Conservation (phyloP, 2,888 invertebrate species). For the Lobophora halterata region DNA sequence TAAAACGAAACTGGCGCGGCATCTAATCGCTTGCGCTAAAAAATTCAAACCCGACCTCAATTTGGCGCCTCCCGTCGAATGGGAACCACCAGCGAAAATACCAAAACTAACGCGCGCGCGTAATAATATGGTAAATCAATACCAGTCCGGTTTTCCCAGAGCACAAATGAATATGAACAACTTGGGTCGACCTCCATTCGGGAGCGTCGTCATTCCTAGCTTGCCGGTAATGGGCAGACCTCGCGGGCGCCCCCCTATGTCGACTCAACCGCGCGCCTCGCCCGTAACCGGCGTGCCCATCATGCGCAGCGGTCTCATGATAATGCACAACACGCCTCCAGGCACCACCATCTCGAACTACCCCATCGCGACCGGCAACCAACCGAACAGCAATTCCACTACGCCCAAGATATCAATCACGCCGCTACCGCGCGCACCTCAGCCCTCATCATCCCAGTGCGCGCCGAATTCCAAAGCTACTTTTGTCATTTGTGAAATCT, state of each 20-base stretch:
- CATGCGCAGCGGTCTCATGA: conserved; percentile 83
- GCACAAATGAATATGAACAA: conserved; percentile 73
- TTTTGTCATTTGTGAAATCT: conserved; percentile 97
- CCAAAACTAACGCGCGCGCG: conserved; percentile 82
- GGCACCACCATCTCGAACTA: conserved; percentile 69
- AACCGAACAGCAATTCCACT: conserved; percentile 69
- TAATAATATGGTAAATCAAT: conserved; percentile 64
- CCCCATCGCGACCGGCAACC: conserved; percentile 62
- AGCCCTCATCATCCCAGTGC: conserved; percentile 65
- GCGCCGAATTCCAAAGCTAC: conserved; percentile 84
- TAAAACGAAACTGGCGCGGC: conserved; percentile 94
- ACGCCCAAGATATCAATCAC: conserved; percentile 97
- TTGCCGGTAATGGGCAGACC: conserved; percentile 65
- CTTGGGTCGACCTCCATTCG: conserved; percentile 58
- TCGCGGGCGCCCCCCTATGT: conserved; percentile 71
- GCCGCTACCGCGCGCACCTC: conserved; percentile 88
- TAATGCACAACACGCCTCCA: conserved; percentile 82
- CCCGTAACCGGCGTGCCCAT: conserved; percentile 72
- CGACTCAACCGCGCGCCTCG: conserved; percentile 50
- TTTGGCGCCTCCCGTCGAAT: conserved; percentile 92
- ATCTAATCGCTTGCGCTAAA: conserved; percentile 93
- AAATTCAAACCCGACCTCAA: conserved; percentile 95
- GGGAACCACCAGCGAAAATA: conserved; percentile 97
- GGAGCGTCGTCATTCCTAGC: conserved; percentile 47
- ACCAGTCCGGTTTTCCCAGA: conserved; percentile 73